phyloP scores from a whole-genome alignment of 1,140 invertebrate genomes.

The Drosophila kurseongensis region DNA sequence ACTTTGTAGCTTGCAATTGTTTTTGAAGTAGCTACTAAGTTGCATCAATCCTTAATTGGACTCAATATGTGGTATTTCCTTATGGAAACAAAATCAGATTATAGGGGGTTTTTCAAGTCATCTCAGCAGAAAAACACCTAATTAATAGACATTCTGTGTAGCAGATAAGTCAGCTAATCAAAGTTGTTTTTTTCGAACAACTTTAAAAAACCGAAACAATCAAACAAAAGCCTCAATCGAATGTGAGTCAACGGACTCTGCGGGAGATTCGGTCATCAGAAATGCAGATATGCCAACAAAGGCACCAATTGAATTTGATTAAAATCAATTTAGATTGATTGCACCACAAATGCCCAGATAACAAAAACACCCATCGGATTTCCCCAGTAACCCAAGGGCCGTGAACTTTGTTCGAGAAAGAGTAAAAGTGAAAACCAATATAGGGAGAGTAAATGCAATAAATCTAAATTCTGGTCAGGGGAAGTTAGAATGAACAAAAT shows the following conservation, averaged over 20 bases:
- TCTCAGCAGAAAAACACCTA: background rate
- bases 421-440: constrained; percentile 4
- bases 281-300: constrained; percentile 35
- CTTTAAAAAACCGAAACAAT: constrained; percentile 7
- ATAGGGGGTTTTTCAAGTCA: constrained; percentile 4
- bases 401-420: constrained; percentile 11
- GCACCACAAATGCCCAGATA: constrained; percentile 29
- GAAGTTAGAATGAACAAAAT: too few relatives aligned
- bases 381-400: constrained; percentile 12
- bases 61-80: background rate
- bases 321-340: constrained; percentile 78
- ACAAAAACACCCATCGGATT: background rate
- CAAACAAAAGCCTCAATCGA: constrained; percentile 10
- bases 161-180: constrained; percentile 21
- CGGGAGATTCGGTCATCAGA: constrained; percentile 25
- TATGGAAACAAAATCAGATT: background rate
- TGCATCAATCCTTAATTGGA: background rate
- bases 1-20: constrained; percentile 6
- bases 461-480: too few relatives aligned
- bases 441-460: background rate
- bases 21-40: background rate
- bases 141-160: constrained; percentile 18
- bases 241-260: constrained; percentile 35
- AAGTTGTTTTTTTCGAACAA: background rate
- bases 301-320: constrained; percentile 75